phyloP scores from a whole-genome alignment of 2,888 invertebrate species.

The Temnothorax unifasciatus region DNA sequence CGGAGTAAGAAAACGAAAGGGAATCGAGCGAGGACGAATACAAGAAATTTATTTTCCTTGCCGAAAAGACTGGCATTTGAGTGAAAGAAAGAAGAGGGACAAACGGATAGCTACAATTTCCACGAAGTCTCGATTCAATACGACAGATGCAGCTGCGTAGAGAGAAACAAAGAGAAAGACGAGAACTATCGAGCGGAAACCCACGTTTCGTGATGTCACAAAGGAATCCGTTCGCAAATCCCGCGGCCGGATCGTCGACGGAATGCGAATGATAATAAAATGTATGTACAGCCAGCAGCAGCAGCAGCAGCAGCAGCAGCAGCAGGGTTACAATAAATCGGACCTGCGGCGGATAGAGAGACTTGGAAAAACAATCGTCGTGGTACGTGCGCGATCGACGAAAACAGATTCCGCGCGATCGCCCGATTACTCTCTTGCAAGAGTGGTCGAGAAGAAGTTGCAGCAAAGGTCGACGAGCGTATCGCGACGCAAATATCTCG shows the following conservation, averaged over 20 bases:
- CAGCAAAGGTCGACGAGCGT: conserved; percentile 19
- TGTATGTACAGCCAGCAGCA: conserved; percentile 3
- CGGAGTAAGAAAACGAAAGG: background rate
- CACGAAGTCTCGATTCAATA: conserved; percentile 39
- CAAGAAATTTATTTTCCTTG: conserved; percentile 28
- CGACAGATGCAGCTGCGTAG: background rate
- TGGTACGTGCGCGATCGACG: conserved; percentile 25
- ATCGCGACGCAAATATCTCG: conserved; percentile 45
- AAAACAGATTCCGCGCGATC: conserved; percentile 50
- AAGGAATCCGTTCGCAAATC: conserved; percentile 38
- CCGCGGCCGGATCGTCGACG: conserved; percentile 28
- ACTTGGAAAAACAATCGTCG: conserved; percentile 54
- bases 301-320: background rate
- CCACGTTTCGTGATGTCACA: conserved; percentile 30
- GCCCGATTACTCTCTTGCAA: background rate
- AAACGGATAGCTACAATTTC: conserved; percentile 28
- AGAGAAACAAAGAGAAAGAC: background rate
- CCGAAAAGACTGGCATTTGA: background rate
- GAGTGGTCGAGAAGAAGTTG: conserved; percentile 1
- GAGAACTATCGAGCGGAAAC: conserved; percentile 10
- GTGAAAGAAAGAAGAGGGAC: background rate
- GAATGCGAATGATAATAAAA: conserved; percentile 55
- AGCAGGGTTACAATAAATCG: conserved; percentile 44
- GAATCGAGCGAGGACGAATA: background rate
- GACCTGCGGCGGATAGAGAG: background rate